Evolutionary conservation across 23 tunicate genomes (phyloP).

Genomic region (Clavelina lepadiformis): DNA sequence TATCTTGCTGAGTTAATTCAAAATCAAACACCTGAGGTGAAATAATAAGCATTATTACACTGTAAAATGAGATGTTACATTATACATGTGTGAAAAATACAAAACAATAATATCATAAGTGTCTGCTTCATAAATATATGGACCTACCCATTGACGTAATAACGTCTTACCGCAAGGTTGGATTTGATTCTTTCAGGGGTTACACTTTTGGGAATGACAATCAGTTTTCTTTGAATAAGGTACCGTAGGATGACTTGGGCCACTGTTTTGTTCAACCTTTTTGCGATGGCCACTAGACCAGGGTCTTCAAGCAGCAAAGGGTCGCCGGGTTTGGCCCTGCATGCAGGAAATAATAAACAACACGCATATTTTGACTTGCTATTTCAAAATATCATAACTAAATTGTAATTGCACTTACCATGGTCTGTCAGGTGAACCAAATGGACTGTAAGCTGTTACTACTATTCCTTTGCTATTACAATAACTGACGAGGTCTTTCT

Average conservation of each 20-base stretch:
- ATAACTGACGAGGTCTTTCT: conserved; percentile 46
- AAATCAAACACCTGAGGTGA: conserved; percentile 65
- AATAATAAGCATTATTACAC: no score
- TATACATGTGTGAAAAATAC: no score
- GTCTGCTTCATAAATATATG: no score
- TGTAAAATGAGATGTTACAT: no score
- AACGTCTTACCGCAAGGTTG: conserved; percentile 37
- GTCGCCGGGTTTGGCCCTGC: conserved; percentile 46
- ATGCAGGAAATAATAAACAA: background rate
- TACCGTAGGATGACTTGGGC: conserved; percentile 81
- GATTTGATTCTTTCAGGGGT: conserved; percentile 74
- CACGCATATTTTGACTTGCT: background rate
- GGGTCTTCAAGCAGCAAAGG: conserved; percentile 80
- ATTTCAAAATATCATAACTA: background rate
- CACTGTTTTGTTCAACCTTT: conserved; percentile 40
- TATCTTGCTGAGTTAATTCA: conserved; percentile 57
- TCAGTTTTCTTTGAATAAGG: conserved; percentile 64
- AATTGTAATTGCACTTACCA: no score
- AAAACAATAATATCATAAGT: no score
- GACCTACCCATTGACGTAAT: no score
- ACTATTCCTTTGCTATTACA: conserved; percentile 56
- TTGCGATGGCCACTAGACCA: conserved; percentile 47
- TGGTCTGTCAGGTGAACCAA: conserved; percentile 68
- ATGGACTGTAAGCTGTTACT: conserved; percentile 89
- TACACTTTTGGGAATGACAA: conserved; percentile 81